Evolutionary conservation across 1,140 invertebrate species (phyloP), one percentile per base, ranked within the genome.

Genomic region (Lepidotrigona ventralis): DNA sequence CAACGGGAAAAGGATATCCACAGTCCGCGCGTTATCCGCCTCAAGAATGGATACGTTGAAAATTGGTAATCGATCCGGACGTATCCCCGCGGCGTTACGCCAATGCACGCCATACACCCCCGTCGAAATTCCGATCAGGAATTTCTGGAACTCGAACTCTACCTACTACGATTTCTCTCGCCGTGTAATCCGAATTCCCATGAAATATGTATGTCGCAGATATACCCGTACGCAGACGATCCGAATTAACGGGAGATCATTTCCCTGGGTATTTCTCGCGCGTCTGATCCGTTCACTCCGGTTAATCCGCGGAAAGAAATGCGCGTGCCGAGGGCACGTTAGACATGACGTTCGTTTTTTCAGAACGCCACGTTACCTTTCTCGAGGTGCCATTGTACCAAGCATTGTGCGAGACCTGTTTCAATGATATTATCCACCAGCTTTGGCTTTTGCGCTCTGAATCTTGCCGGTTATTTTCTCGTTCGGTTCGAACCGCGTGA

Each of bases 51-150:
- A 8, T 14, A 23, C 29, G 21, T 39, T 23, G 78, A 60, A 63
- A 68, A 72, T 54, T 60, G 51, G 72, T 23, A 56, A 72, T 73
- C 84, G 63, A 68, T 73, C 51, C 54, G 19, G n/a, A 17, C n/a
- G 33, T 46, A n/a, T 64, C 73, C 56, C 29, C 29, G 23, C 39
- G 76, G 17, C 29, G 66, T 56, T 87, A 86, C 86, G 85, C 81
- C 86, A 73, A 76, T 86, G 86, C 69, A 51, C 54, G 53, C 70
- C 75, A 66, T 39, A 72, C 53, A 72, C 63, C 33, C 82, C 85
- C 33, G n/a, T 66, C 76, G 82, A 81, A 85, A 88, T 87, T 88
- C 86, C 86, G 83, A 82, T 87, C 75, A 69, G 75, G 86, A 87
- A 85, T 87, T 79, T 85, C 86, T 80, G 86, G 70, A 72, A 87